phyloP scores from a whole-genome alignment of 2,113 vertebrate genomes.

The Austrofundulus limnaeus region DNA sequence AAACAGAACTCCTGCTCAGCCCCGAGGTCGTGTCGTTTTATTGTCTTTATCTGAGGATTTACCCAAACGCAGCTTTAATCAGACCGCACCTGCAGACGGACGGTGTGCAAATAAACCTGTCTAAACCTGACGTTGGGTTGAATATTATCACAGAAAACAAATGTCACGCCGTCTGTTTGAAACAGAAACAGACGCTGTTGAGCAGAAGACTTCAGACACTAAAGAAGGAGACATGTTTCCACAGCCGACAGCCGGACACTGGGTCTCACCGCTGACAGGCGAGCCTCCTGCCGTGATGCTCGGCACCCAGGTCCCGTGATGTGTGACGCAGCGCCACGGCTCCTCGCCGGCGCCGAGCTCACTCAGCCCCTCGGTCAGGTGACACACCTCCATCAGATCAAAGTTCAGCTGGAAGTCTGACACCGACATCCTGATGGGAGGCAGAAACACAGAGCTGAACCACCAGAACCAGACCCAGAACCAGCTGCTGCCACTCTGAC shows the following conservation, averaged over 20 bases:
- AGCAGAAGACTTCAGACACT: too few relatives aligned
- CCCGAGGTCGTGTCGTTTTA: too few relatives aligned
- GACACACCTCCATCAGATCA: conserved; percentile 78
- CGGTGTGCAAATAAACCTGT: not conserved
- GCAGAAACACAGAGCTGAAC: not conserved
- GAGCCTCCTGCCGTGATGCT: conserved; percentile 67
- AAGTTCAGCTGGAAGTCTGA: conserved; percentile 79
- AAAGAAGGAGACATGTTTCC: too few relatives aligned
- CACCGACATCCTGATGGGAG: conserved; percentile 74
- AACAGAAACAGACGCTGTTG: too few relatives aligned
- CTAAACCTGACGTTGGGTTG: not conserved
- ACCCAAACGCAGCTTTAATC: not conserved
- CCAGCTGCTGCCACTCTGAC: too few relatives aligned
- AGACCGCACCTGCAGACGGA: not conserved
- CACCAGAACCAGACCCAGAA: too few relatives aligned
- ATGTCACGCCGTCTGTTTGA: too few relatives aligned
- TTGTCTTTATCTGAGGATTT: not conserved
- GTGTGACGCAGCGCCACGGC: conserved; percentile 68
- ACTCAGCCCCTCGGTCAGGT: conserved; percentile 63
- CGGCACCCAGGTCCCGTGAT: conserved; percentile 76
- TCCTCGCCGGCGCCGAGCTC: not conserved
- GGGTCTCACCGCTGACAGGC: conserved; percentile 28
- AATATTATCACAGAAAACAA: not conserved
- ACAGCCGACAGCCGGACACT: not conserved
- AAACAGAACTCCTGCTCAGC: too few relatives aligned